Evolutionary conservation across 64 coral and sea anemone genomes (phyloP), one percentile per base, ranked within the genome.

Genomic region (Stichodactyla mertensii): DNA sequence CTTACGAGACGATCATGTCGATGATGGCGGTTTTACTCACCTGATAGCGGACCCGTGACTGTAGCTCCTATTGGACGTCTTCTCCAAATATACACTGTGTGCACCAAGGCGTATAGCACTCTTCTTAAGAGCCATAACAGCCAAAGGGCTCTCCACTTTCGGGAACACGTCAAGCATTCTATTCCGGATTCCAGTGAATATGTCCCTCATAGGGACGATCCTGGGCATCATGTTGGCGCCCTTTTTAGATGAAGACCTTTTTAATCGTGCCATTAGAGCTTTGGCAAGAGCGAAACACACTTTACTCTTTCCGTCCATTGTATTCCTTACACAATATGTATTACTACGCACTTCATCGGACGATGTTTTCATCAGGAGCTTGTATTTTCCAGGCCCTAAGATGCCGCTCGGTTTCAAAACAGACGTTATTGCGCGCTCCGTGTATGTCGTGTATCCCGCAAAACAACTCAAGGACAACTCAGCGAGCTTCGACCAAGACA

Each of bases 401-500:
- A 90, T 86, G n/a, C 89, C 89, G 6, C 31, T 60, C 6, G 55
- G 10, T 52, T 86, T 77, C 10, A 86, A 71, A 16, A 90, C 51
- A 26, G 14, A 86, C 9, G 14, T 36, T 71, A 90, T 86, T 4
- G 89, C 83, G 6, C 78, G 78, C 52, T 80, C 83, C 2, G 31
- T 55, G 28, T 85, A 55, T 3, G 85, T 57, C 20, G 84, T 57
- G 0, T 26, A 19, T 7, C 82, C 84, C 20, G 78, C 83, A 2
- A 90, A 77, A 2, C 70, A 85, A 22, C 89, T 71, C 20, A 90
- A 24, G 10, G 85, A 74, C 45, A 90, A 54, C 13, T 90, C 89
- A 10, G 83, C 83, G 5, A 90, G 57, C 55, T 90, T 90, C 6
- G 82, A 70, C 89, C 89, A 90, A n/a, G 85, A 83, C 45, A 83